Evolutionary conservation across 2,113 vertebrate genomes (phyloP).

Genomic region (Notechis scutatus): DNA sequence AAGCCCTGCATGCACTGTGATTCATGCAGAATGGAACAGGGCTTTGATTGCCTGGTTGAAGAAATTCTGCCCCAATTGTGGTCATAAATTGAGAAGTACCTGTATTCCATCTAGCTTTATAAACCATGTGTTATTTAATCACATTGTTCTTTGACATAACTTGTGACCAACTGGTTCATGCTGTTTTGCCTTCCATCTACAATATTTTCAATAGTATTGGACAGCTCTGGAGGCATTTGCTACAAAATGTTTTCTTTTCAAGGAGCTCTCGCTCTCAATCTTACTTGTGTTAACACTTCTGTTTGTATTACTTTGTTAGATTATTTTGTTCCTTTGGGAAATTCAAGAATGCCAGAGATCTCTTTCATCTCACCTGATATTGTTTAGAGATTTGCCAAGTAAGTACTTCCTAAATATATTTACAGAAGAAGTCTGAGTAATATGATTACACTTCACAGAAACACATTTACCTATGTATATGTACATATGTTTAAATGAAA

Average conservation of each 20-base stretch:
- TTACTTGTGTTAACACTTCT: conserved; percentile 56
- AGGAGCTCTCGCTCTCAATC: not conserved
- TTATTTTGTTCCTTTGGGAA: conserved; percentile 49
- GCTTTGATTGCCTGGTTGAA: not conserved
- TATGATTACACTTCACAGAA: not conserved
- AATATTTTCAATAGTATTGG: conserved; percentile 49
- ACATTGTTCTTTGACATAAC: conserved; percentile 40
- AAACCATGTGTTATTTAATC: conserved; percentile 26
- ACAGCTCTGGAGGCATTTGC: conserved; percentile 50
- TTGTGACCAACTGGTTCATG: conserved; percentile 55
- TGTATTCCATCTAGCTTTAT: conserved; percentile 4
- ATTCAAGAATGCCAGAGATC: conserved; percentile 18
- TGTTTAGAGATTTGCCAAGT: conserved; percentile 48
- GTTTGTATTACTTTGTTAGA: conserved; percentile 51
- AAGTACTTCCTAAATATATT: conserved; percentile 59
- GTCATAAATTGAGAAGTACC: not conserved
- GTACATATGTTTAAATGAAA: not conserved
- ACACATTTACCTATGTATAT: not conserved
- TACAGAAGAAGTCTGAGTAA: conserved; percentile 44
- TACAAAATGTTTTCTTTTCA: conserved; percentile 31
- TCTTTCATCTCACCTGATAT: conserved; percentile 36
- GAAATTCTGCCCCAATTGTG: not conserved
- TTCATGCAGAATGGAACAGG: not conserved
- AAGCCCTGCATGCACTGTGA: not conserved
- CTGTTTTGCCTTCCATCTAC: conserved; percentile 33